Percentiles rank a stretch among this genome's conserved stretches.
These are phyloP conservation scores for Catocala fraxini DNA, from an alignment of 2,888 invertebrate species.

Conservation along the genomic window DNA sequence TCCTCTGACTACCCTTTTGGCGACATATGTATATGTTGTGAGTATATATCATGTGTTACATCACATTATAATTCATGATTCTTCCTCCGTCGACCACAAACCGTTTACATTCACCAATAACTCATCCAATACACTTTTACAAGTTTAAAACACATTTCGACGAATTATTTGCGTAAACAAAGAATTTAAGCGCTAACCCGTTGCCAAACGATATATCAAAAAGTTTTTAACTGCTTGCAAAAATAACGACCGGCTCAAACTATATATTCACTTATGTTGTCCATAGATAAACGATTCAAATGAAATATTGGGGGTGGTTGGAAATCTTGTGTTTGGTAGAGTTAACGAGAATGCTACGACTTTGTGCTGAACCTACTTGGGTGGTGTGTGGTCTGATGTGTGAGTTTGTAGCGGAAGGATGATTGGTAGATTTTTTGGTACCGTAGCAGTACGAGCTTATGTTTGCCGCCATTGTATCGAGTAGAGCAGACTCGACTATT, in stretches of 20 bases:
- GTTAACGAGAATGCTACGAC: slow-evolving; percentile 58
- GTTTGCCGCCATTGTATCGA: too few relatives aligned
- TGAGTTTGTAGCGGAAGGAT: neutral
- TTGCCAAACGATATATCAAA: slow-evolving; percentile 47
- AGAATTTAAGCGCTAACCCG: slow-evolving; percentile 26
- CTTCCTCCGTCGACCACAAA: slow-evolving; percentile 1
- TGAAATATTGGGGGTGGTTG: slow-evolving; percentile 48
- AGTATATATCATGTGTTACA: too few relatives aligned
- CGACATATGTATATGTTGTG: too few relatives aligned
- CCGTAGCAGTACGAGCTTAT: too few relatives aligned
- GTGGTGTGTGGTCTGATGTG: slow-evolving; percentile 16
- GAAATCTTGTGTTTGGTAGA: slow-evolving; percentile 39
- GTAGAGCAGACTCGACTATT: too few relatives aligned
- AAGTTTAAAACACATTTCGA: slow-evolving; percentile 25
- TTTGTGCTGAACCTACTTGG: slow-evolving; percentile 20
- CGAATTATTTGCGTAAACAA: slow-evolving; percentile 41
- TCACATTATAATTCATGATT: neutral
- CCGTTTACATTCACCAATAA: neutral
- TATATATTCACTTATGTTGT: slow-evolving; percentile 44
- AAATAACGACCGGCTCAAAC: slow-evolving; percentile 40
- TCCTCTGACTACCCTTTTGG: too few relatives aligned
- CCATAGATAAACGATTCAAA: slow-evolving; percentile 38
- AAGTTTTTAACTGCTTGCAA: slow-evolving; percentile 42
- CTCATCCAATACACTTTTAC: slow-evolving; percentile 11
- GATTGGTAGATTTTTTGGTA: too few relatives aligned